Percentiles rank a stretch among this genome's conserved stretches.
These are phyloP conservation scores for Neria commutata DNA, from an alignment of 2,888 invertebrate species.

Conservation along the genomic window DNA sequence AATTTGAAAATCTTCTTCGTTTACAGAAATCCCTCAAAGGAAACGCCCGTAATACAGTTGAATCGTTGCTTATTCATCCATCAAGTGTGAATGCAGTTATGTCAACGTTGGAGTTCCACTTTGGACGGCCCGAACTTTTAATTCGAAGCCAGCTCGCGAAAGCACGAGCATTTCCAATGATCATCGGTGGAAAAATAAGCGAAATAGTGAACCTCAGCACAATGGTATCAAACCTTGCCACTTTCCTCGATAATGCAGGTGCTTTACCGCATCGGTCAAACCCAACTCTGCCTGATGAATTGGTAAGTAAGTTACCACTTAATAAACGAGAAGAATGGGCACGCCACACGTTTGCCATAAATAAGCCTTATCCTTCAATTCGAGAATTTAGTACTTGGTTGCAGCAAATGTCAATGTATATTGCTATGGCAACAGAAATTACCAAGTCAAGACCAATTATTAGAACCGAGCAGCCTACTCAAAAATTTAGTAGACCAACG, in stretches of 20 bases:
- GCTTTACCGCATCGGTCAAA: constrained; percentile 18
- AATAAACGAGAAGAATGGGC: constrained; percentile 9
- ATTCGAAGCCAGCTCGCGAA: constrained; percentile 31
- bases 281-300: constrained; percentile 10
- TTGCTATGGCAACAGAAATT: neutral
- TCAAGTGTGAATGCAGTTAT: constrained; percentile 26
- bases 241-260: constrained; percentile 24
- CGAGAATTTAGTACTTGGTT: neutral
- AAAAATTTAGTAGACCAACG: neutral
- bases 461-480: neutral
- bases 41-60: constrained; percentile 24
- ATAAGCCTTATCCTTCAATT: neutral
- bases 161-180: constrained; percentile 23
- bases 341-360: neutral
- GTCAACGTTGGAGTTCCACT: constrained; percentile 31
- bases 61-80: constrained; percentile 31
- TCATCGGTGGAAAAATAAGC: constrained; percentile 20
- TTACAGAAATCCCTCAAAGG: constrained; percentile 29
- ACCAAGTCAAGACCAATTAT: neutral
- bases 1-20: constrained; percentile 28
- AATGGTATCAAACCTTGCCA: constrained; percentile 22
- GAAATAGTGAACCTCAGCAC: constrained; percentile 29
- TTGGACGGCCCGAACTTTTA: constrained; percentile 32
- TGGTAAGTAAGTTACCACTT: constrained; percentile 5
- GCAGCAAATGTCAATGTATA: neutral